These are phyloP conservation scores for Caenorhabditis zanzibari DNA, from an alignment of 2,888 invertebrate genomes.

Conservation along the genomic window DNA sequence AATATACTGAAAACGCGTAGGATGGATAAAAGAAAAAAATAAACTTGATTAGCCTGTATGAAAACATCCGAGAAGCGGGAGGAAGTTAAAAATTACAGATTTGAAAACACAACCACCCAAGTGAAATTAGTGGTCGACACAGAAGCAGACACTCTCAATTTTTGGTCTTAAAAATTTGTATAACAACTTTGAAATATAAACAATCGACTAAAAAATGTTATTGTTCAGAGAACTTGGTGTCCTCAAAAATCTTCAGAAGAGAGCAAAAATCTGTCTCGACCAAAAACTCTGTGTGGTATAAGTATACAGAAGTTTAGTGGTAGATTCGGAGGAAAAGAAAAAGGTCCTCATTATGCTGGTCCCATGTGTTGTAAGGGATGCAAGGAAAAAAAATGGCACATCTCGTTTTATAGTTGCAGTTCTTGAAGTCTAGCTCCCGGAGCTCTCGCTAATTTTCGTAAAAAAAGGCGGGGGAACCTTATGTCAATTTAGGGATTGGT, in stretches of 20 bases:
- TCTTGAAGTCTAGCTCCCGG: constrained; percentile 51
- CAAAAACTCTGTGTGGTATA: constrained; percentile 13
- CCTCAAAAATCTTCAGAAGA: background rate
- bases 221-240: constrained; percentile 17
- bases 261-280: constrained; percentile 44
- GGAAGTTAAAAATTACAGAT: background rate
- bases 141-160: background rate
- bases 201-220: constrained; percentile 23
- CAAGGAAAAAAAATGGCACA: constrained; percentile 35
- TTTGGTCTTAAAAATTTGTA: background rate
- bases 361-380: constrained; percentile 48
- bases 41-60: background rate
- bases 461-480: constrained; percentile 46
- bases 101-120: background rate
- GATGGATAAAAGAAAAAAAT: background rate
- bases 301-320: constrained; percentile 56
- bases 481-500: constrained; percentile 57
- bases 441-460: constrained; percentile 33
- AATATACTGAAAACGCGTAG: background rate
- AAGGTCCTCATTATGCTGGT: constrained; percentile 55
- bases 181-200: constrained; percentile 43
- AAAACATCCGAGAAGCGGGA: background rate
- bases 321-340: constrained; percentile 47
- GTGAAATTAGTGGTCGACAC: background rate
- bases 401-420: constrained; percentile 61